Conservation (phyloP, 2,888 invertebrate genomes). For the Acholoe squamosa region DNA sequence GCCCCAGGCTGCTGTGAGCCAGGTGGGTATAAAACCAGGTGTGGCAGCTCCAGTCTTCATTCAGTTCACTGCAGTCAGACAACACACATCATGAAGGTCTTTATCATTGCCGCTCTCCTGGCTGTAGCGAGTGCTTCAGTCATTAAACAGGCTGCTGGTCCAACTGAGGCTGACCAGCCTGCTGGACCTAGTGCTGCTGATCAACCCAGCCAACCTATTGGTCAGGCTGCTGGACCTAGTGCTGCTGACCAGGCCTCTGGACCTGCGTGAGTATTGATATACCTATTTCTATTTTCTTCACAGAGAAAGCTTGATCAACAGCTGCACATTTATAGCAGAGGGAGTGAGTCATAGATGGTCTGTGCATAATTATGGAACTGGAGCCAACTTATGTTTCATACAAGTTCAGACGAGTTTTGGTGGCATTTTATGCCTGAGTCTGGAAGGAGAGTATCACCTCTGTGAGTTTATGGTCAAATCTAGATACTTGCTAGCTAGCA, state of each 20-base stretch:
- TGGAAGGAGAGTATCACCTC: too few relatives aligned
- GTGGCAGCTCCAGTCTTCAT: not conserved
- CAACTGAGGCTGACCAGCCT: not conserved
- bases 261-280: not conserved
- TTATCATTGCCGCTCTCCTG: constrained; percentile 31
- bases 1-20: not conserved
- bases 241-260: not conserved
- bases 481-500: too few relatives aligned
- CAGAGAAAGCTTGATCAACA: too few relatives aligned
- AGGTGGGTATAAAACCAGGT: constrained; percentile 17
- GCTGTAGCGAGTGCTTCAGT: not conserved
- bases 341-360: too few relatives aligned
- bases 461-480: not conserved
- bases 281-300: not conserved
- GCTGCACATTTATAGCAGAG: too few relatives aligned
- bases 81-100: constrained; percentile 14
- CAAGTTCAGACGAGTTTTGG: too few relatives aligned
- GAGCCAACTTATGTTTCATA: too few relatives aligned
- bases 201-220: not conserved
- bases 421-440: too few relatives aligned
- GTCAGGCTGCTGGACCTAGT: constrained; percentile 2
- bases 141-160: not conserved
- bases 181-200: not conserved
- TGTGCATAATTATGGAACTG: too few relatives aligned
- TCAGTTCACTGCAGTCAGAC: not conserved